Conservation (phyloP, 53 echinoderm and acorn worm genomes). For the Mesocentrotus franciscanus region DNA sequence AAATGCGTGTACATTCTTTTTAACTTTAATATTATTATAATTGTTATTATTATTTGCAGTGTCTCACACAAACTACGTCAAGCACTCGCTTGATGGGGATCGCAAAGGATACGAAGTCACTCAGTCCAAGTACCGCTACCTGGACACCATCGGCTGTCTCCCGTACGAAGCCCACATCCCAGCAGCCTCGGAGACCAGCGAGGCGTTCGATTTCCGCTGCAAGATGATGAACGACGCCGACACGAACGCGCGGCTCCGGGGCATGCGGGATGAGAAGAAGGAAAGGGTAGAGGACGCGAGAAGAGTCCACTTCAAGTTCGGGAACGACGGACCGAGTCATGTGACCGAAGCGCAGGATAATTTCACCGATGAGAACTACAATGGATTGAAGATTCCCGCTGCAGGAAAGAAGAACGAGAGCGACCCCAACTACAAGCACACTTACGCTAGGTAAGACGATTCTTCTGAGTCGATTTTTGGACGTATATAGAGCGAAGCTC, state of each 20-base stretch:
- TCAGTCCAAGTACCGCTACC: slow-evolving; percentile 84
- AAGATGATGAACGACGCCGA: slow-evolving; percentile 66
- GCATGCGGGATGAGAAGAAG: slow-evolving; percentile 75
- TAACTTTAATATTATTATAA: too few relatives aligned
- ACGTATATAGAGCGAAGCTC: not conserved
- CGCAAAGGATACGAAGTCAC: slow-evolving; percentile 68
- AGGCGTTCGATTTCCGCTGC: slow-evolving; percentile 74
- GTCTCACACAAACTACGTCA: slow-evolving; percentile 84
- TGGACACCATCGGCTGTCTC: slow-evolving; percentile 81
- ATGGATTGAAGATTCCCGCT: slow-evolving; percentile 62
- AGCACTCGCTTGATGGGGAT: slow-evolving; percentile 39
- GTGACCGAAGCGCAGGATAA: slow-evolving; percentile 79
- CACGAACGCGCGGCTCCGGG: slow-evolving; percentile 57
- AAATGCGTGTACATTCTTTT: too few relatives aligned
- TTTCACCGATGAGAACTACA: slow-evolving; percentile 69
- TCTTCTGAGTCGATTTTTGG: not conserved
- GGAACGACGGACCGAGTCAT: slow-evolving; percentile 75
- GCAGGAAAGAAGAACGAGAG: slow-evolving; percentile 84
- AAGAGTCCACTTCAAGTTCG: slow-evolving; percentile 87
- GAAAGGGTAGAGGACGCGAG: slow-evolving; percentile 87
- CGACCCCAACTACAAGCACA: slow-evolving; percentile 86
- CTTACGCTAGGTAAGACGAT: slow-evolving; percentile 77
- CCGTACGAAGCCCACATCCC: slow-evolving; percentile 83
- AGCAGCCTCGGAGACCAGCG: slow-evolving; percentile 80
- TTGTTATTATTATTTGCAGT: slow-evolving; percentile 62